phyloP scores from a whole-genome alignment of 2,113 vertebrate genomes.

The Baryphthengus martii region DNA sequence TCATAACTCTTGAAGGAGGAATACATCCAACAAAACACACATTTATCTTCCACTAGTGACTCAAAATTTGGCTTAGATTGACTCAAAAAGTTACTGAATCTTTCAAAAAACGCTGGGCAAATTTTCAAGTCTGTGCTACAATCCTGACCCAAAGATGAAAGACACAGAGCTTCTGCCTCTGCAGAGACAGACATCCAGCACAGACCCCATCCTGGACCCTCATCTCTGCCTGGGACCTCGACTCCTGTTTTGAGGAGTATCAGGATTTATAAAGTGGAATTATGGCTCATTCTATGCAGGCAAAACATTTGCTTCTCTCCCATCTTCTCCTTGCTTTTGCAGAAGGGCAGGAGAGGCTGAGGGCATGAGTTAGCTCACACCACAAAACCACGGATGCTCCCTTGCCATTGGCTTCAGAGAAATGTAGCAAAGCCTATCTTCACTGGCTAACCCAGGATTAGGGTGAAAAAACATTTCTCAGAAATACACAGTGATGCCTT shows the following conservation, averaged over 20 bases:
- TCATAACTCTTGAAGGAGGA: background rate
- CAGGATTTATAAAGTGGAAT: background rate
- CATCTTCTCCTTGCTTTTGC: too few relatives aligned
- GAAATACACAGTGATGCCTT: rapidly evolving
- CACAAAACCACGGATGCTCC: background rate
- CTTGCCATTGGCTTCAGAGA: rapidly evolving
- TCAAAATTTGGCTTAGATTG: background rate
- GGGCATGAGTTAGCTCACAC: background rate
- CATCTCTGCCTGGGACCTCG: background rate
- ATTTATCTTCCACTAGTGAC: background rate
- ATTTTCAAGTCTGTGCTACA: background rate
- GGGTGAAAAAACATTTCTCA: background rate
- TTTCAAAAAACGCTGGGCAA: background rate
- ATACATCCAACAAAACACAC: background rate
- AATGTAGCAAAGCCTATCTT: background rate
- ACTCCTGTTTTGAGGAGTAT: rapidly evolving
- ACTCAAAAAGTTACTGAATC: background rate
- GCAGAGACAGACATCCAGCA: background rate
- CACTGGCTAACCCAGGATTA: background rate
- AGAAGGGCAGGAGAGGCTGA: background rate
- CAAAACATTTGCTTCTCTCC: background rate
- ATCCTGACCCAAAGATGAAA: background rate
- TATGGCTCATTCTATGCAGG: background rate
- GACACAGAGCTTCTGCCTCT: background rate
- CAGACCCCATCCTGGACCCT: rapidly evolving